Base-by-base conservation (phyloP, 2,113 vertebrate species). In the Nesoenas mayeri region DNA sequence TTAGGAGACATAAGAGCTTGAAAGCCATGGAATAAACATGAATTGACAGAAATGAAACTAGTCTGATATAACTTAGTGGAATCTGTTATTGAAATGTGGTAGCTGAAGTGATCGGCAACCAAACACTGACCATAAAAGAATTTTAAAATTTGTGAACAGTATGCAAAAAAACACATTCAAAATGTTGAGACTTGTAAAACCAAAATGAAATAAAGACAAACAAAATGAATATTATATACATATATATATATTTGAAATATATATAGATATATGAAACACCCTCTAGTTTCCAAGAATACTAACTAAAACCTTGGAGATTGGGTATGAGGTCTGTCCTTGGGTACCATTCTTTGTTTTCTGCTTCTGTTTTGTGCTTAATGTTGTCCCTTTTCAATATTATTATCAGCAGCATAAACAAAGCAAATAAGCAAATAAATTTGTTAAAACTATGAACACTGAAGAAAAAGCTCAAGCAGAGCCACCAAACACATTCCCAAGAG, bases 31-130 rank as follows among this genome's bases (percentile, higher is more conserved):
- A 94, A 85, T 51, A 89, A 80, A 96, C 95, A 42, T 48, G 2
- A 88, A 78, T 38, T 62, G 15, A 57, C 26, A 67, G 61, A 94
- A 96, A 88, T 94, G 13, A 95, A 97, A 93, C 50, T n/a, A 72
- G 17, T 65, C 32, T 94, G 29, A 40, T 64, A n/a, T 47, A 89
- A n/a, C 12, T 88, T 47, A 38, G 24, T 58, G 48, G 48, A 91
- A 72, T 60, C 20, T 62, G 2, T 54, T 70, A 17, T 31, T 93
- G 48, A 77, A 72, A 75, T 82, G 36, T 73, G 29, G 14, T 38
- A 62, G 10, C 7, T 88, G 60, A n/a, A 26, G 26, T 56, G 13
- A 77, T 70, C 34, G 70, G 15, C 10, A 3, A 50, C 6, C 5
- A 50, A 72, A 79, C 51, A 29, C 13, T 66, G 12, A 29, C 16